A percentile compares a stretch with the other conserved stretches of the same genome.
Conservation (phyloP, 1,140 invertebrate genomes). For the Mactra quadrangularis region DNA sequence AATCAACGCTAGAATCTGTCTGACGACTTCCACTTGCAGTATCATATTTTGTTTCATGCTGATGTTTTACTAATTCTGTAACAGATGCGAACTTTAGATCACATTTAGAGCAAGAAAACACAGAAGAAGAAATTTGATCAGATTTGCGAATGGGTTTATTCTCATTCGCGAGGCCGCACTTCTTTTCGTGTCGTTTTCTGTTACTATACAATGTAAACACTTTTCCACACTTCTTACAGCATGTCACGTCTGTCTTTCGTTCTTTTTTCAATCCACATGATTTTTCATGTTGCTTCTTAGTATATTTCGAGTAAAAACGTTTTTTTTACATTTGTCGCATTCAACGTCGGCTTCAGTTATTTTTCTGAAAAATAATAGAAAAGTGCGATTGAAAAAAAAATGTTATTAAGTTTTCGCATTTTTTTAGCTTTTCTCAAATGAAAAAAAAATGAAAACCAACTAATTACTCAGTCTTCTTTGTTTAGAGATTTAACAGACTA, state of each 20-base stretch:
- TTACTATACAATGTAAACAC: neutral
- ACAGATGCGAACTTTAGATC: neutral
- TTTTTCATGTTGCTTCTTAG: neutral
- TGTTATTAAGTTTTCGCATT: too few species aligned
- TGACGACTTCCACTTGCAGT: neutral
- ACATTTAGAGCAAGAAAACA: slow-evolving; percentile 7
- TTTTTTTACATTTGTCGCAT: slow-evolving; percentile 2
- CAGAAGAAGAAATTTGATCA: neutral
- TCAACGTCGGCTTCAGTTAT: neutral
- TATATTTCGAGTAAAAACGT: neutral
- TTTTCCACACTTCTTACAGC: neutral
- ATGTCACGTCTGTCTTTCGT: neutral
- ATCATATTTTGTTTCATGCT: neutral
- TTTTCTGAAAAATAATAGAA: too few species aligned
- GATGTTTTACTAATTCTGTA: neutral
- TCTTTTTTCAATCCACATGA: too few species aligned
- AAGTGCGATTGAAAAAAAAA: too few species aligned
- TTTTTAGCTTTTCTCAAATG: too few species aligned
- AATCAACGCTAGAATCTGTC: neutral
- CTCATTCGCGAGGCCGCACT: neutral
- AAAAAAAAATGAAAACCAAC: too few species aligned
- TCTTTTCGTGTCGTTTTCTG: slow-evolving; percentile 20
- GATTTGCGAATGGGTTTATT: neutral
- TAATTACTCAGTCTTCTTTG: too few species aligned
- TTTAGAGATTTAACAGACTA: too few species aligned